phyloP scores from a whole-genome alignment of 1,140 invertebrate genomes.

The Zaprionus ornatus region DNA sequence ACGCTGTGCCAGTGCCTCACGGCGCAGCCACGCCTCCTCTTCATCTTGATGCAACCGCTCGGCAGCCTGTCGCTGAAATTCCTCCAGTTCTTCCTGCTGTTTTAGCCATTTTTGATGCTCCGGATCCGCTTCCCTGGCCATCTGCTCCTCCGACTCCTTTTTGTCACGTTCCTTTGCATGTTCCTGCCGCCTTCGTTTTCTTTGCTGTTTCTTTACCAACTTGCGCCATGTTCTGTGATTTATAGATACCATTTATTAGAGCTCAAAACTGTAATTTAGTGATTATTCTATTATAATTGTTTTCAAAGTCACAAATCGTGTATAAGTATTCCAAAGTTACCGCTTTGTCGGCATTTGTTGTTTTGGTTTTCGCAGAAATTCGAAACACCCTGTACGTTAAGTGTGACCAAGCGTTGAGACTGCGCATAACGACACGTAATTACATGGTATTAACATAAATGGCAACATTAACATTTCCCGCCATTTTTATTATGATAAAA shows the following conservation, averaged over 20 bases:
- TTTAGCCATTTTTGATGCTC: slow-evolving; percentile 72
- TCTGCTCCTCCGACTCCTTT: slow-evolving; percentile 59
- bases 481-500: not conserved
- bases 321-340: slow-evolving; percentile 8
- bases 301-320: not conserved
- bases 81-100: slow-evolving; percentile 65
- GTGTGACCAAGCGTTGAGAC: not conserved
- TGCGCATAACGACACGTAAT: not conserved
- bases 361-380: not conserved
- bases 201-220: slow-evolving; percentile 83
- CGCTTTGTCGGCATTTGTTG: slow-evolving; percentile 39
- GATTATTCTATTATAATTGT: not conserved
- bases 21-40: slow-evolving; percentile 80
- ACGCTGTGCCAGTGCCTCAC: slow-evolving; percentile 80
- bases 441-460: not conserved
- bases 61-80: slow-evolving; percentile 65
- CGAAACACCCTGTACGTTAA: not conserved
- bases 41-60: slow-evolving; percentile 62
- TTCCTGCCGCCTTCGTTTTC: slow-evolving; percentile 82
- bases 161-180: slow-evolving; percentile 77
- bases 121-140: slow-evolving; percentile 51
- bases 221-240: slow-evolving; percentile 81
- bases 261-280: not conserved
- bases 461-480: not conserved
- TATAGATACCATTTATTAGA: not conserved